phyloP scores from a whole-genome alignment of 2,888 invertebrate genomes.

The Polietes domitor region DNA sequence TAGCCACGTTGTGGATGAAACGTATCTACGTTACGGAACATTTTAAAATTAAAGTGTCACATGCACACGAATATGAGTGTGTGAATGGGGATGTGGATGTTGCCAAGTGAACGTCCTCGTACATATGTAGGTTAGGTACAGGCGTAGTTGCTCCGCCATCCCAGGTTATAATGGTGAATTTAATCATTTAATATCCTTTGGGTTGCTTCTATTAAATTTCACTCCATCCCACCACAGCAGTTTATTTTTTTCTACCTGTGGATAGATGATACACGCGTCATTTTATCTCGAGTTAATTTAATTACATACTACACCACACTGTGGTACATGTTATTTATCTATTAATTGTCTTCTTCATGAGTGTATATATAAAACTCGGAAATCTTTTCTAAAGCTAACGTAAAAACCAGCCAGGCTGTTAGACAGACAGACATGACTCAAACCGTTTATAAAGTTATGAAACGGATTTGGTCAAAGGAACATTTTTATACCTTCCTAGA shows the following conservation, averaged over 20 bases:
- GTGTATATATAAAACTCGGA: too few relatives aligned
- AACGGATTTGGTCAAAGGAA: too few relatives aligned
- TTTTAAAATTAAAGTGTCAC: slow-evolving; percentile 34
- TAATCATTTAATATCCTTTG: not conserved
- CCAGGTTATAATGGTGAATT: not conserved
- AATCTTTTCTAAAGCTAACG: too few relatives aligned
- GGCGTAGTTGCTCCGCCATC: not conserved
- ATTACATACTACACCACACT: not conserved
- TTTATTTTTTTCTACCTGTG: not conserved
- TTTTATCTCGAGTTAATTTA: not conserved
- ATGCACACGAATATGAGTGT: too few relatives aligned
- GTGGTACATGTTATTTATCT: not conserved
- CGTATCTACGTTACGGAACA: not conserved
- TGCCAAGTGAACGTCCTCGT: not conserved
- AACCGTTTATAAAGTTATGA: too few relatives aligned
- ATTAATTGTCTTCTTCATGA: too few relatives aligned
- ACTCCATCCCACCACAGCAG: not conserved
- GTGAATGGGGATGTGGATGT: not conserved
- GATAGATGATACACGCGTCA: not conserved
- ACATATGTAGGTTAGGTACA: not conserved
- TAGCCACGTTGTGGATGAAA: not conserved
- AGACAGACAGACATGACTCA: too few relatives aligned
- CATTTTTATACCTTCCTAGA: too few relatives aligned
- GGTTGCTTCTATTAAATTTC: not conserved
- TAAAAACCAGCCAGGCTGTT: too few relatives aligned